A percentile compares a stretch with the other conserved stretches of the same genome.
phyloP scores from a whole-genome alignment of 2,797 vertebrate genomes.

The Trachurus trachurus region DNA sequence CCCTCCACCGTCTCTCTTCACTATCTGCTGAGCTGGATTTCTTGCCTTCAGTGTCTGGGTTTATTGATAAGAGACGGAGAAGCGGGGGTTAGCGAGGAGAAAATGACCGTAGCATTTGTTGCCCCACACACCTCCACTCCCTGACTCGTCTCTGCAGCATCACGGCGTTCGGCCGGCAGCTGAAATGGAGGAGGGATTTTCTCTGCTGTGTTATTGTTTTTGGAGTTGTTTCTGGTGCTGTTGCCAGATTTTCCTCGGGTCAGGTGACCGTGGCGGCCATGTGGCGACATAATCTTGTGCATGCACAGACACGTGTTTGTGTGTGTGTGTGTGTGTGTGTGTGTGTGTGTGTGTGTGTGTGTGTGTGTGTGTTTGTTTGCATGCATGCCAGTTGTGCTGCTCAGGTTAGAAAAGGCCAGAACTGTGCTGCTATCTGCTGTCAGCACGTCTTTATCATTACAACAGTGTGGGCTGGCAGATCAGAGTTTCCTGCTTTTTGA shows the following conservation, averaged over 20 bases:
- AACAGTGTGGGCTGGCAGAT: constrained; percentile 15
- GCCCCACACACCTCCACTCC: neutral
- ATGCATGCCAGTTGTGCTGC: constrained; percentile 20
- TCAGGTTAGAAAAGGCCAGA: constrained; percentile 45
- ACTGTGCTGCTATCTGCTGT: constrained; percentile 19
- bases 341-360: constrained; percentile 1
- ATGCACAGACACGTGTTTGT: constrained; percentile 18
- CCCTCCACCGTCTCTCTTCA: constrained; percentile 42
- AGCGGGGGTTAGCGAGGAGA: constrained; percentile 34
- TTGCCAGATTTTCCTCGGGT: constrained; percentile 44
- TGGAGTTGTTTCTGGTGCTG: constrained; percentile 27
- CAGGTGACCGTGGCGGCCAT: constrained; percentile 33
- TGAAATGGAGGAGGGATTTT: too few species aligned
- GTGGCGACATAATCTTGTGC: constrained; percentile 44
- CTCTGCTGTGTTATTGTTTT: constrained; percentile 37
- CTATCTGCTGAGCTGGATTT: constrained; percentile 78
- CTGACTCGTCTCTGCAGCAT: neutral
- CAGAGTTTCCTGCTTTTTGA: constrained; percentile 17
- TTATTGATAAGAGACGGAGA: constrained; percentile 80
- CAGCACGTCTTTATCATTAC: constrained; percentile 33
- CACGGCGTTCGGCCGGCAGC: constrained; percentile 1
- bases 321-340: constrained; percentile 8
- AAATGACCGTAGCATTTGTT: constrained; percentile 49
- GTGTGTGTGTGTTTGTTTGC: constrained; percentile 24
- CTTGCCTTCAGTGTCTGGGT: constrained; percentile 70